phyloP scores from a whole-genome alignment of 2,888 invertebrate species.

The Melanophora roralis region DNA sequence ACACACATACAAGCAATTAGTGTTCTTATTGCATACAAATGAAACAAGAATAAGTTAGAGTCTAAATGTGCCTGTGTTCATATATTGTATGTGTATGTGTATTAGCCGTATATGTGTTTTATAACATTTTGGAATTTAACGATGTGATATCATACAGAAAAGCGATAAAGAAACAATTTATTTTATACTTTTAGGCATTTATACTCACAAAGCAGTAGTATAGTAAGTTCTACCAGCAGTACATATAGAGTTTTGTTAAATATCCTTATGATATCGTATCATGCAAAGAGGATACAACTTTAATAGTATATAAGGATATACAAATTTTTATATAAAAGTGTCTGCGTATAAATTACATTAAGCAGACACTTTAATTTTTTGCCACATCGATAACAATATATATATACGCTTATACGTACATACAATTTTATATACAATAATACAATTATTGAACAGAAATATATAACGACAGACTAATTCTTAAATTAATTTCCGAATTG shows the following conservation, averaged over 20 bases:
- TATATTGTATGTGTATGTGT: not conserved
- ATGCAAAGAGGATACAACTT: not conserved
- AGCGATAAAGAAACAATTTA: slow-evolving; percentile 56
- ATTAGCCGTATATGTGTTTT: not conserved
- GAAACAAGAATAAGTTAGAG: not conserved
- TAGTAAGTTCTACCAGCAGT: not conserved
- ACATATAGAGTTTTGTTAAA: not conserved
- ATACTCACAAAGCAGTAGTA: not conserved
- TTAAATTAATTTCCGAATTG: no score
- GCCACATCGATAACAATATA: no score
- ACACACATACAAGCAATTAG: not conserved
- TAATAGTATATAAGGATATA: not conserved
- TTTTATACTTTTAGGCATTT: slow-evolving; percentile 40
- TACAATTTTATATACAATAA: no score
- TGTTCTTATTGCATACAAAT: not conserved
- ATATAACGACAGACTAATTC: not conserved
- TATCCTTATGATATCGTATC: slow-evolving; percentile 19
- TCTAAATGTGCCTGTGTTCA: not conserved
- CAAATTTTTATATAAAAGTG: not conserved
- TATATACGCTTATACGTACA: no score
- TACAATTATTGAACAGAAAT: no score
- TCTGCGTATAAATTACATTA: not conserved
- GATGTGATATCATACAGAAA: slow-evolving; percentile 49
- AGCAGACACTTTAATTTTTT: slow-evolving; percentile 40
- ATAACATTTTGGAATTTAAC: slow-evolving; percentile 39